A percentile compares a stretch with the other conserved stretches of the same genome.
phyloP scores from a whole-genome alignment of 2,797 vertebrate genomes.

The Mallotus villosus region DNA sequence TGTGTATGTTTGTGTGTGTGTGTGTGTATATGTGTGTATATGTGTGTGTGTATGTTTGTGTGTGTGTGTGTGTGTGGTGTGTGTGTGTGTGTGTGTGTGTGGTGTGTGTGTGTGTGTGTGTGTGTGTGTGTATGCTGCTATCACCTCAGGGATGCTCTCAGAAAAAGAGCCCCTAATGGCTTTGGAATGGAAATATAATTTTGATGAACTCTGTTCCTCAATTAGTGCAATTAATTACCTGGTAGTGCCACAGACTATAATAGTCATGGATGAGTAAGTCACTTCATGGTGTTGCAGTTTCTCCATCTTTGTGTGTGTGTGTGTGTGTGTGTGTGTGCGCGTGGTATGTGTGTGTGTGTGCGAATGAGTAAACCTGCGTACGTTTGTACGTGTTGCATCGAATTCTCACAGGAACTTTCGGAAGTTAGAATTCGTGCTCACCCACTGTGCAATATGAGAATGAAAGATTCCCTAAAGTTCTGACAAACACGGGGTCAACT shows the following conservation, averaged over 20 bases:
- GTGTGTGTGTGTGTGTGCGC: conserved; percentile 1
- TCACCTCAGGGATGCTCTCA: conserved; percentile 65
- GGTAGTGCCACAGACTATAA: conserved; percentile 81
- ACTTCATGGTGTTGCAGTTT: conserved; percentile 33
- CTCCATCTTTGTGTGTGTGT: conserved; percentile 46
- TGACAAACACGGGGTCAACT: background rate
- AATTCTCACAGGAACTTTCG: too few relatives aligned
- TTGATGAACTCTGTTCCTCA: conserved; percentile 88
- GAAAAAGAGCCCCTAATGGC: conserved; percentile 76
- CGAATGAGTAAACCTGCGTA: background rate
- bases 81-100: too few relatives aligned
- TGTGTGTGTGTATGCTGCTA: conserved; percentile 25
- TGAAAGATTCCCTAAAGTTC: too few relatives aligned
- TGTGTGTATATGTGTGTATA: too few relatives aligned
- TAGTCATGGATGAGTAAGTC: conserved; percentile 71
- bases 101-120: background rate
- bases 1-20: too few relatives aligned
- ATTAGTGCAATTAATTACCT: conserved; percentile 95
- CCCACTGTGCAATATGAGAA: background rate
- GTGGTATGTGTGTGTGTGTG: conserved; percentile 23
- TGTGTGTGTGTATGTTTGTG: background rate
- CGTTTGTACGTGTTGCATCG: background rate
- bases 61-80: too few relatives aligned
- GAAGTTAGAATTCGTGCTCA: background rate
- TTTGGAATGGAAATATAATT: conserved; percentile 85